phyloP scores from a whole-genome alignment of 1,140 invertebrate genomes.

The Linepithema humile region DNA sequence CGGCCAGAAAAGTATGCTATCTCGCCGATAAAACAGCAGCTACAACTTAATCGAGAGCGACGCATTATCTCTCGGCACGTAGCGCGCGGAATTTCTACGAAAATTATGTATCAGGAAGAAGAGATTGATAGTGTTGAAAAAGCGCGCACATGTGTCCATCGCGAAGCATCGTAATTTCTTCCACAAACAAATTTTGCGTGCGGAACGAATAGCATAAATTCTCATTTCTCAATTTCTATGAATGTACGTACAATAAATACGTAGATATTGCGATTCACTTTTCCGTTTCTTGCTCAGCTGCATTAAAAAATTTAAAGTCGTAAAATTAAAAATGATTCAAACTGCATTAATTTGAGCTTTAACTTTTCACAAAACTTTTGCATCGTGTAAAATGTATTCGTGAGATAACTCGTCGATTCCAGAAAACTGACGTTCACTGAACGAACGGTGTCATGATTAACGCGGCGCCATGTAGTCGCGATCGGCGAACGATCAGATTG shows the following conservation, averaged over 20 bases:
- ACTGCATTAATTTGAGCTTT: no score
- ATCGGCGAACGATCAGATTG: conserved; percentile 14
- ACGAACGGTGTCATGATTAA: conserved; percentile 53
- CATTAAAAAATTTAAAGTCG: no score
- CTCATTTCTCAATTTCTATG: no score
- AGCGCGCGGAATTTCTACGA: conserved; percentile 23
- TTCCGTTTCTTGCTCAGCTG: no score
- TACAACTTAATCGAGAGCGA: conserved; percentile 24
- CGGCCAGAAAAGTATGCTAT: conserved; percentile 40
- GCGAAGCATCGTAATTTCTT: conserved; percentile 27
- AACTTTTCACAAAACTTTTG: no score
- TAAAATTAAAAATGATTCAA: no score
- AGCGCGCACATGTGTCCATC: neutral
- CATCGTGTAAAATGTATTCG: no score
- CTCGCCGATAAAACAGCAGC: conserved; percentile 19
- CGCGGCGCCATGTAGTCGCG: conserved; percentile 59
- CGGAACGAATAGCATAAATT: neutral
- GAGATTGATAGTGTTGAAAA: conserved; percentile 25
- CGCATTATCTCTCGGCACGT: neutral
- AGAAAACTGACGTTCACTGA: conserved; percentile 24
- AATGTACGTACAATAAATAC: no score
- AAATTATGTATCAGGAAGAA: conserved; percentile 43
- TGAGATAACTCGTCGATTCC: neutral
- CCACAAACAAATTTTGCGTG: conserved; percentile 16
- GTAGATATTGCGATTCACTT: no score